phyloP scores from a whole-genome alignment of 2,797 vertebrate species.

The Molossus molossus region DNA sequence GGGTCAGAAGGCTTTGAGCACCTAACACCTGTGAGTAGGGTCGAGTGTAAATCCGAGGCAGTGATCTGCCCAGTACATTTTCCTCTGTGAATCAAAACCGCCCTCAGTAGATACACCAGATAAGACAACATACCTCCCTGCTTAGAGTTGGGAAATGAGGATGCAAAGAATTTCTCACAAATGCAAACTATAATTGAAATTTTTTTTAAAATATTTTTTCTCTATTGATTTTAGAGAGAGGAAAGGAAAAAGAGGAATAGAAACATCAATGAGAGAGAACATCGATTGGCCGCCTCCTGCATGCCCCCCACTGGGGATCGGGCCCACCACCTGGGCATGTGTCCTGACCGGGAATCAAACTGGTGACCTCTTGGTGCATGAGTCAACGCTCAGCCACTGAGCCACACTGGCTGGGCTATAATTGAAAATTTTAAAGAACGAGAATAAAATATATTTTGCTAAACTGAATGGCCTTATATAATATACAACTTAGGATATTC shows the following conservation, averaged over 20 bases:
- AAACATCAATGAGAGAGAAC: too few species aligned
- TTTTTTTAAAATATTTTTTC: too few species aligned
- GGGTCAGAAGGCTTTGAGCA: neutral
- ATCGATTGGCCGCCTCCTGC: too few species aligned
- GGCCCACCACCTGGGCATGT: too few species aligned
- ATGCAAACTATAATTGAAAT: neutral
- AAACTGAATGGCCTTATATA: conserved; percentile 21
- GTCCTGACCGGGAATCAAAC: too few species aligned
- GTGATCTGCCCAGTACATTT: neutral
- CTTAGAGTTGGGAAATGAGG: neutral
- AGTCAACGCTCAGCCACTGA: too few species aligned
- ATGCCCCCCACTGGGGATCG: too few species aligned
- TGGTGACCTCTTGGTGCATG: too few species aligned
- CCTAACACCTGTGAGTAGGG: neutral
- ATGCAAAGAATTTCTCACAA: neutral
- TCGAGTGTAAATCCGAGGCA: neutral
- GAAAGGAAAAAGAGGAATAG: too few species aligned
- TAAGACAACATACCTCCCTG: neutral
- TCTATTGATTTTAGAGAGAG: too few species aligned
- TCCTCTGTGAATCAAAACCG: neutral
- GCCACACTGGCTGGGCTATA: neutral
- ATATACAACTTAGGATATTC: neutral
- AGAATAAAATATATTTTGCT: neutral
- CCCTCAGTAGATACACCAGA: neutral
- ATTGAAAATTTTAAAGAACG: neutral